Base-by-base conservation (phyloP, 2,113 vertebrate species). In the Stegastes partitus region DNA sequence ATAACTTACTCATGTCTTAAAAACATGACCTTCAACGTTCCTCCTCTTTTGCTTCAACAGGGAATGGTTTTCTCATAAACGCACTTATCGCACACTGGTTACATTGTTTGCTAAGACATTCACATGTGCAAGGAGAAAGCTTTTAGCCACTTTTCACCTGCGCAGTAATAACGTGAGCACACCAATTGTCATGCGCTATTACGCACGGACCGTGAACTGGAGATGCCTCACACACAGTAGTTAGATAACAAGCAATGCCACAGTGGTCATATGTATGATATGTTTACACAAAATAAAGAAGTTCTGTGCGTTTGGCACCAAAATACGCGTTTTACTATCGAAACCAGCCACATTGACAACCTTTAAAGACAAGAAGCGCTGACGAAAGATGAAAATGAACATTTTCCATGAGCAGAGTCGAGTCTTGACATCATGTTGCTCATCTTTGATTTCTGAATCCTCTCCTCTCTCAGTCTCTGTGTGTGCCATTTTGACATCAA, bases 151-250 rank as follows among this genome's bases (percentile, higher is more conserved):
- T 25, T 19, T 11, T 56, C 14, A 53, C 26, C 26, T 34, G 22
- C 18, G 23, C 37, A 19, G 12, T 37, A 49, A 26, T 11, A 21
- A 34, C 12, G 19, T 22, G 6, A 25, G 16, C 49, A 63, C 64
- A 75, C n/a, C 16, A 4, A 62, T 5, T 45, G 42, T 8, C 72
- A 42, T 58, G 75, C 68, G 64, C 12, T 76, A 73, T 86, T 81
- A 80, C 78, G 66, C 81, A 74, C 51, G 11, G 14, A 31, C 37
- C 21, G 45, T 23, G 22, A 22, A 47, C 31, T 12, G 49, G 15
- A 49, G 4, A 56, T 3, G 25, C 58, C 9, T 37, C 26, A 51
- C 25, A 28, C 0, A 28, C 63, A 37, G 51, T 34, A 23, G 2
- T 19, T 65, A 11, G 16, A 45, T 15, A 53, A 26, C 25, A 31